Percentiles rank a stretch among this genome's conserved stretches.
Conservation (phyloP, 2,113 vertebrate species). For the Muntiacus reevesi region DNA sequence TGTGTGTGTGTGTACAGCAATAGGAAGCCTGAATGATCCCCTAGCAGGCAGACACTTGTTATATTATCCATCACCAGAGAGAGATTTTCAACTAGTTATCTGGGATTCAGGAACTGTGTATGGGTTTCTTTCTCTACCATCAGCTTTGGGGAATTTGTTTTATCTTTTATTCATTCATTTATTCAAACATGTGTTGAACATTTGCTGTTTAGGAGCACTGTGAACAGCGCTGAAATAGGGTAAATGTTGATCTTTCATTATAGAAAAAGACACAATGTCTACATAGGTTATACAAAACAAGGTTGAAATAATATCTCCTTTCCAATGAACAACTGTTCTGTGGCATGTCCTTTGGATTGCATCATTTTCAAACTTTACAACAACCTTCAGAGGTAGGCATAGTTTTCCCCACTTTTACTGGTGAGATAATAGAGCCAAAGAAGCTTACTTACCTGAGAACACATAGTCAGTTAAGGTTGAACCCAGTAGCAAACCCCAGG, state of each 20-base stretch:
- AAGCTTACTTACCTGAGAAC: neutral
- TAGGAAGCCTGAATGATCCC: neutral
- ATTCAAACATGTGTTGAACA: neutral
- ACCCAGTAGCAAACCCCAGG: neutral
- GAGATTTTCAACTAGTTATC: slow-evolving; percentile 4
- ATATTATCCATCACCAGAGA: neutral
- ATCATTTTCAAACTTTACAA: neutral
- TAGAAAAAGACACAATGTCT: neutral
- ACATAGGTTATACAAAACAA: neutral
- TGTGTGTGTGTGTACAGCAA: neutral
- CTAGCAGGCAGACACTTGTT: neutral
- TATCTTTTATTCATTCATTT: neutral
- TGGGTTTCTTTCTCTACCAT: neutral
- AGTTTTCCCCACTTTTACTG: neutral
- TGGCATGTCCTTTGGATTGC: neutral
- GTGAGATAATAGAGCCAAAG: neutral
- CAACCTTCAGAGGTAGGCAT: neutral
- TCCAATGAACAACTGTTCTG: neutral
- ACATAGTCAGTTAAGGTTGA: neutral
- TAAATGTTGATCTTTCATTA: neutral
- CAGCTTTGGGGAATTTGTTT: neutral
- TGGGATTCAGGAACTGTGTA: neutral
- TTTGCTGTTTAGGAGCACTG: neutral
- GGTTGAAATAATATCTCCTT: neutral
- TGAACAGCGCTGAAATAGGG: neutral